Conservation (phyloP, 2,888 invertebrate genomes). For the Neria commutata region DNA sequence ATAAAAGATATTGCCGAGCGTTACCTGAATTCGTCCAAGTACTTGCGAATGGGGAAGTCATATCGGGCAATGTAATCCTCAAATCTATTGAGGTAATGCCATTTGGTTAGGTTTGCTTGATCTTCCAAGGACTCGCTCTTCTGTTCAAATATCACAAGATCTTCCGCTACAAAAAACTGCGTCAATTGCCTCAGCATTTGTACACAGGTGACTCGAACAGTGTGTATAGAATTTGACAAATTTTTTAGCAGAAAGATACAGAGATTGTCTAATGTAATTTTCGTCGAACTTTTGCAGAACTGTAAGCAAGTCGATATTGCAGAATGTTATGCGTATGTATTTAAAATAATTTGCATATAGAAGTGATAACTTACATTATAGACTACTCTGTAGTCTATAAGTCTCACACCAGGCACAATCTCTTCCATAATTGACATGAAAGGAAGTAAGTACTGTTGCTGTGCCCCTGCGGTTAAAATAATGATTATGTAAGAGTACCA, state of each 20-base stretch:
- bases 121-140: conserved; percentile 42
- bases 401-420: conserved; percentile 43
- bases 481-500: no score
- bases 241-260: conserved; percentile 52
- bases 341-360: neutral
- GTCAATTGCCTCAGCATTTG: conserved; percentile 49
- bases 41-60: conserved; percentile 47
- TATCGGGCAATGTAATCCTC: conserved; percentile 50
- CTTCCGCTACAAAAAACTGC: conserved; percentile 49
- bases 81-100: conserved; percentile 57
- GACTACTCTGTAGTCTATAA: conserved; percentile 49
- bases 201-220: conserved; percentile 46
- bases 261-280: conserved; percentile 48
- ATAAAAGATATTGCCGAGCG: neutral
- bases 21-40: conserved; percentile 56
- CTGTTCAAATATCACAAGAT: conserved; percentile 50
- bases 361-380: conserved; percentile 41
- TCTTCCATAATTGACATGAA: conserved; percentile 43
- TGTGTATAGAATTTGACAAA: conserved; percentile 45
- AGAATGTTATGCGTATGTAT: neutral
- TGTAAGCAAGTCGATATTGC: conserved; percentile 18
- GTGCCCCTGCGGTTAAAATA: conserved; percentile 23
- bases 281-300: conserved; percentile 50
- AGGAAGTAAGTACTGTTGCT: conserved; percentile 33
- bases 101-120: conserved; percentile 37